These are phyloP conservation scores for Lutjanus erythropterus DNA, from an alignment of 2,113 vertebrate genomes.

Conservation along the genomic window DNA sequence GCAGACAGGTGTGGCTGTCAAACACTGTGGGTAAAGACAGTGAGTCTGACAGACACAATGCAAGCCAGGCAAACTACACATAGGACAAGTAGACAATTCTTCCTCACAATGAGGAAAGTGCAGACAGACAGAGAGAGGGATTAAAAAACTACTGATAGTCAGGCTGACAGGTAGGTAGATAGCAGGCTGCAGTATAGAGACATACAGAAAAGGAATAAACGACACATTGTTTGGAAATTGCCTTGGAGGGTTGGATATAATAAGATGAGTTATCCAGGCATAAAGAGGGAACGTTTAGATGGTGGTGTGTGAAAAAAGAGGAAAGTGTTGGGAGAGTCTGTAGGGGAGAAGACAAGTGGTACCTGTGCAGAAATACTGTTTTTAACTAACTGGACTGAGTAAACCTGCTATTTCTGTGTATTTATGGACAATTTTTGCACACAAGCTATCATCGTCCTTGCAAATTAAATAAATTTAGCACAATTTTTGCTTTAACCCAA, in stretches of 20 bases:
- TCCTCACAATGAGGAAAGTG: slow-evolving; percentile 5
- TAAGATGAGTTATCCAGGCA: slow-evolving; percentile 45
- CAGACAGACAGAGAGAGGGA: slow-evolving; percentile 9
- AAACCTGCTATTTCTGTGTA: slow-evolving; percentile 14
- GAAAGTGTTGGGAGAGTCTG: slow-evolving; percentile 7
- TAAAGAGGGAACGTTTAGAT: slow-evolving; percentile 21
- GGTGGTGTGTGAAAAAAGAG: slow-evolving; percentile 11
- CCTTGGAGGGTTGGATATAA: slow-evolving; percentile 53
- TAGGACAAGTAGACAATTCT: slow-evolving; percentile 38
- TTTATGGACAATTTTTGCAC: slow-evolving; percentile 1
- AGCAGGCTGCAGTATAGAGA: slow-evolving; percentile 26
- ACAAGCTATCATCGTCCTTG: background rate
- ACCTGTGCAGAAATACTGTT: slow-evolving; percentile 2
- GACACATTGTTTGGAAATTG: slow-evolving; percentile 56
- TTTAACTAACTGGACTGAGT: slow-evolving; percentile 21
- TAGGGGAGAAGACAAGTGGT: background rate
- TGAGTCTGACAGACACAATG: slow-evolving; percentile 63
- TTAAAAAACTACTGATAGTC: slow-evolving; percentile 17
- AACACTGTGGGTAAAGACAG: slow-evolving; percentile 48
- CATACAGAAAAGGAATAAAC: slow-evolving; percentile 31
- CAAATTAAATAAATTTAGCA: background rate
- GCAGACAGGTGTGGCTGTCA: slow-evolving; percentile 76
- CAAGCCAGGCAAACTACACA: slow-evolving; percentile 55
- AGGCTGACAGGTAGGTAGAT: slow-evolving; percentile 26
- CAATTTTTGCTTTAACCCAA: background rate